Conservation (phyloP, 64 coral and sea anemone species). For the Catalaphyllia jardinei region DNA sequence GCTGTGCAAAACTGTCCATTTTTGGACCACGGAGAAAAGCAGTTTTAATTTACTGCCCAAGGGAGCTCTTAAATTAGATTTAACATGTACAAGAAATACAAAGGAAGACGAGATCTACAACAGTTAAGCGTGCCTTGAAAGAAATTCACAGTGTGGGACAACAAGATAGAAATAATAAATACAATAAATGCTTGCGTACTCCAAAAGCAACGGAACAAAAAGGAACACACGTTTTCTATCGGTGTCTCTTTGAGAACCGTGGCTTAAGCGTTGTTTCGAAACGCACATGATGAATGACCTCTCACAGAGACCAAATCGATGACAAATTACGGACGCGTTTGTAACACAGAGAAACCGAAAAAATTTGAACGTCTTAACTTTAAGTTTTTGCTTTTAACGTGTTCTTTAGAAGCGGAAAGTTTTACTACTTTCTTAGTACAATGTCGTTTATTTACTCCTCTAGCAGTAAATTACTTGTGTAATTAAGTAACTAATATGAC, state of each 20-base stretch:
- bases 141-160: neutral
- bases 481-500: neutral
- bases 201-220: neutral
- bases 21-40: neutral
- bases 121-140: constrained; percentile 10
- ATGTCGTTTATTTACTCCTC: neutral
- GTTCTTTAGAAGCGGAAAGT: neutral
- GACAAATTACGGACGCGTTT: neutral
- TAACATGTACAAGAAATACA: neutral
- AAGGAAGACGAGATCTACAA: neutral
- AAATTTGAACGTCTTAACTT: neutral
- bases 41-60: neutral
- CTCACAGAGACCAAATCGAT: neutral
- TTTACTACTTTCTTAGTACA: neutral
- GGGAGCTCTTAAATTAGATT: neutral
- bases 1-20: no score
- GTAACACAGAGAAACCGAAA: neutral
- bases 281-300: neutral
- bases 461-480: neutral
- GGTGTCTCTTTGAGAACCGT: neutral
- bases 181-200: neutral
- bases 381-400: neutral
- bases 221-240: constrained; percentile 1
- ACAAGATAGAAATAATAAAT: neutral
- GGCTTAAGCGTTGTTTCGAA: neutral